Base-by-base conservation (phyloP, 2,888 invertebrate genomes). In the Euzetes globulus region DNA sequence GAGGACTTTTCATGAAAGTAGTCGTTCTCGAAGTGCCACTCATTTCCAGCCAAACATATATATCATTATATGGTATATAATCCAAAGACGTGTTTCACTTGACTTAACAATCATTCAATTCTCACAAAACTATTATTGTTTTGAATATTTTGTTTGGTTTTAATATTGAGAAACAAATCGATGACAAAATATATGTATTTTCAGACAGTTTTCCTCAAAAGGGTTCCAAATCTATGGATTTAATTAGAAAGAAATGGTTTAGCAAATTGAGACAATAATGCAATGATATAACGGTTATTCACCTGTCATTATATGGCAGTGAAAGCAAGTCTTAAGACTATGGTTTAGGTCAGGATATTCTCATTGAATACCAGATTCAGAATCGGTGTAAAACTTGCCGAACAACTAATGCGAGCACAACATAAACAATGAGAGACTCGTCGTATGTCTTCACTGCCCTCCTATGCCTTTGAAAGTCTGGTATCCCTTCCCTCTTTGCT, bases 1-100 rank as follows among this genome's bases (percentile, higher is more conserved):
- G 71, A 63, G 77, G 77, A 73, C 76, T 77, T 72, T 75, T 74
- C 76, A 77, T 76, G 29, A 77, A 77, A 74, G 33, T 29, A 33
- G 63, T 37, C 19, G 63, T 63, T 63, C 63, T 63, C 19, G 33
- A 33, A 33, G 33, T 63, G 29, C n/a, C 29, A 29, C n/a, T 63
- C 63, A 63, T 63, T 63, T 63, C 63, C 17, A 63, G 3, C 33
- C 11, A n/a, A 33, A n/a, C 6, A 15, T 60, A 13, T 27, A 15
- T 60, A 13, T 60, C 60, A 60, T 60, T 60, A 60, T 60, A 52
- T 52, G n/a, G n/a, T 52, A 60, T 13, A 27, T 60, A 60, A 60
- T 60, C 60, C 60, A 27, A n/a, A 60, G 29, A 60, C 60, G 27
- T 27, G 60, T 60, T 60, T 17, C 27, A 60, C 27, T 27, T 60